A percentile compares a stretch with the other conserved stretches of the same genome.
Conservation (phyloP, 1,140 invertebrate species). For the Stegodyphus dumicola region DNA sequence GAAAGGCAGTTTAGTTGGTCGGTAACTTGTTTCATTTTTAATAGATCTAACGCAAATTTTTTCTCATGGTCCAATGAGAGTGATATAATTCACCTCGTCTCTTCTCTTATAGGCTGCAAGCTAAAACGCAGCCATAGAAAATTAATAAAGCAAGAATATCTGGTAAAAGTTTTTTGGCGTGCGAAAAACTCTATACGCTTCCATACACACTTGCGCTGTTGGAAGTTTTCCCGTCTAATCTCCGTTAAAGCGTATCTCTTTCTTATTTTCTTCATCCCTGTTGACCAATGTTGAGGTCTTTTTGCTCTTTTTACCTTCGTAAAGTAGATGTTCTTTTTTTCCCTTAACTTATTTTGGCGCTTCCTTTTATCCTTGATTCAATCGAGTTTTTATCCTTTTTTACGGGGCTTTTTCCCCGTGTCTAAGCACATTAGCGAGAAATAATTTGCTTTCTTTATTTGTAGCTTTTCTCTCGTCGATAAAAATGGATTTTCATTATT, state of each 20-base stretch:
- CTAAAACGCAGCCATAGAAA: slow-evolving; percentile 21
- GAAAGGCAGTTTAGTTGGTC: no score
- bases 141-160: slow-evolving; percentile 59
- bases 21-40: no score
- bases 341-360: slow-evolving; percentile 53
- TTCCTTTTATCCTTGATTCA: slow-evolving; percentile 59
- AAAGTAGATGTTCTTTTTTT: slow-evolving; percentile 44
- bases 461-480: slow-evolving; percentile 21
- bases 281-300: slow-evolving; percentile 54
- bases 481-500: slow-evolving; percentile 53
- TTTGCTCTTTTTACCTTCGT: slow-evolving; percentile 48
- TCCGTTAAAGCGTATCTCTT: slow-evolving; percentile 45
- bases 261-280: slow-evolving; percentile 31
- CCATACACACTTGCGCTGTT: slow-evolving; percentile 20
- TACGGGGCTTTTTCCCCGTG: slow-evolving; percentile 16
- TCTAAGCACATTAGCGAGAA: slow-evolving; percentile 57
- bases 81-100: background rate
- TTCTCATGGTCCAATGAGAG: background rate
- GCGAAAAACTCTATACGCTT: slow-evolving; percentile 47
- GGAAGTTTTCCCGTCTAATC: slow-evolving; percentile 44
- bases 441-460: slow-evolving; percentile 61
- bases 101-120: background rate
- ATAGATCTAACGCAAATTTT: background rate
- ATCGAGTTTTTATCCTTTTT: slow-evolving; percentile 47
- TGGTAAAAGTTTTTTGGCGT: slow-evolving; percentile 11